Percentiles rank a stretch among this genome's conserved stretches.
phyloP scores from a whole-genome alignment of 2,797 vertebrate genomes.

The Periophthalmus magnuspinnatus region DNA sequence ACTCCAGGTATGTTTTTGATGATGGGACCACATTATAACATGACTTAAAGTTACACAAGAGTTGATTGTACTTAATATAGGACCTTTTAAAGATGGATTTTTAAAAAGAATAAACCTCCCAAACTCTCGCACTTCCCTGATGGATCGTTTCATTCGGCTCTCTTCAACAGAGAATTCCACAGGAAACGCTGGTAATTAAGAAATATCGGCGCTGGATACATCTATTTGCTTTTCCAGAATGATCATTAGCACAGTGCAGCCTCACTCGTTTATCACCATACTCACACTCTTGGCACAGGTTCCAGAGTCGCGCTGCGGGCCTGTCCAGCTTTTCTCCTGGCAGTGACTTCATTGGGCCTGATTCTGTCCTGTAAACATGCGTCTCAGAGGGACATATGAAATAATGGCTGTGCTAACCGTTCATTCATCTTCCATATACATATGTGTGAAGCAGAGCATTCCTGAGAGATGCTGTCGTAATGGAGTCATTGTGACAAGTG shows the following conservation, averaged over 20 bases:
- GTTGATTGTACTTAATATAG: too few relatives aligned
- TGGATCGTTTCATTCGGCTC: slow-evolving; percentile 66
- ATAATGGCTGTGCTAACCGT: slow-evolving; percentile 45
- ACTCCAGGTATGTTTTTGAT: too few relatives aligned
- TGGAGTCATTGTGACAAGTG: slow-evolving; percentile 31
- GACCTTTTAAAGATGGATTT: slow-evolving; percentile 48
- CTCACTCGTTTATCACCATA: slow-evolving; percentile 69
- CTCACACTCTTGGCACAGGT: slow-evolving; percentile 66
- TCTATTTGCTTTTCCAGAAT: slow-evolving; percentile 78
- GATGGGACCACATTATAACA: too few relatives aligned
- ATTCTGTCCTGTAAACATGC: slow-evolving; percentile 66
- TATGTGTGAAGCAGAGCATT: slow-evolving; percentile 43
- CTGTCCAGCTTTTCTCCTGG: slow-evolving; percentile 62
- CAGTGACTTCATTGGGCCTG: slow-evolving; percentile 69
- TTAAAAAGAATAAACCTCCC: slow-evolving; percentile 55
- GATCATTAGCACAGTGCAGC: slow-evolving; percentile 68
- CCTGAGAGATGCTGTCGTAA: slow-evolving; percentile 28
- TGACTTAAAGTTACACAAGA: too few relatives aligned
- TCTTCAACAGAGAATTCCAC: slow-evolving; percentile 74
- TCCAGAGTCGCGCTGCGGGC: slow-evolving; percentile 39
- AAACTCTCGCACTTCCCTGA: slow-evolving; percentile 48
- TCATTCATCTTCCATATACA: slow-evolving; percentile 56
- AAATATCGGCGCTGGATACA: slow-evolving; percentile 75
- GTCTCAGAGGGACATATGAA: slow-evolving; percentile 67
- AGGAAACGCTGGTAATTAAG: slow-evolving; percentile 77